phyloP scores from a whole-genome alignment of 2,888 invertebrate species.

The Lasioglossum pauxillum region DNA sequence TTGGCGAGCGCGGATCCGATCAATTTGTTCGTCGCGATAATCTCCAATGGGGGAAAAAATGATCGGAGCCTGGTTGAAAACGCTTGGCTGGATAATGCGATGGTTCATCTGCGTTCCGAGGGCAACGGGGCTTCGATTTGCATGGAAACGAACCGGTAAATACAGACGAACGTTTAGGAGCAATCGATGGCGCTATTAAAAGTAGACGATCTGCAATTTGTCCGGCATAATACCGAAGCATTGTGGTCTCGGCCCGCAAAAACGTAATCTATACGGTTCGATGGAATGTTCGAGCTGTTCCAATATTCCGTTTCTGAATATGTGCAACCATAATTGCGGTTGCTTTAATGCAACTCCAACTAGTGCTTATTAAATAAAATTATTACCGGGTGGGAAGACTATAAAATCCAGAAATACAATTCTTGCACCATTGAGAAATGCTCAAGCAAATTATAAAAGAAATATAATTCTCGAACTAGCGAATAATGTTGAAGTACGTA shows the following conservation, averaged over 20 bases:
- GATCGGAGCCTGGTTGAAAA: not conserved
- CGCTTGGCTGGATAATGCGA: slow-evolving; percentile 8
- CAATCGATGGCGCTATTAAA: slow-evolving; percentile 44
- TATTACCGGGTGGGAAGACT: not conserved
- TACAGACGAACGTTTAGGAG: slow-evolving; percentile 31
- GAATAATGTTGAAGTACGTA: too few relatives aligned
- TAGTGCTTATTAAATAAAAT: not conserved
- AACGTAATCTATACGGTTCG: not conserved
- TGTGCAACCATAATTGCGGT: not conserved
- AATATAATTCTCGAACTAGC: too few relatives aligned
- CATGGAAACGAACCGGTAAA: slow-evolving; percentile 29
- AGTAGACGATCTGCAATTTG: slow-evolving; percentile 43
- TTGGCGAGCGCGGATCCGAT: not conserved
- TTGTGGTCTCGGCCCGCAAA: not conserved
- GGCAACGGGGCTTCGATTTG: slow-evolving; percentile 25
- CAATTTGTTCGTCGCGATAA: not conserved
- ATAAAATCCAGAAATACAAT: too few relatives aligned
- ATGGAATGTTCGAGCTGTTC: not conserved
- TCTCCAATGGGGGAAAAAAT: not conserved
- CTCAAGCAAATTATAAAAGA: too few relatives aligned
- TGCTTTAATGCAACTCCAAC: not conserved
- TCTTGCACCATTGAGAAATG: too few relatives aligned
- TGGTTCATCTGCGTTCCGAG: slow-evolving; percentile 3
- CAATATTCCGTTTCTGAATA: not conserved
- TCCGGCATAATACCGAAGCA: slow-evolving; percentile 26